Conservation (phyloP, 2,113 vertebrate genomes). For the Dasypus novemcinctus region DNA sequence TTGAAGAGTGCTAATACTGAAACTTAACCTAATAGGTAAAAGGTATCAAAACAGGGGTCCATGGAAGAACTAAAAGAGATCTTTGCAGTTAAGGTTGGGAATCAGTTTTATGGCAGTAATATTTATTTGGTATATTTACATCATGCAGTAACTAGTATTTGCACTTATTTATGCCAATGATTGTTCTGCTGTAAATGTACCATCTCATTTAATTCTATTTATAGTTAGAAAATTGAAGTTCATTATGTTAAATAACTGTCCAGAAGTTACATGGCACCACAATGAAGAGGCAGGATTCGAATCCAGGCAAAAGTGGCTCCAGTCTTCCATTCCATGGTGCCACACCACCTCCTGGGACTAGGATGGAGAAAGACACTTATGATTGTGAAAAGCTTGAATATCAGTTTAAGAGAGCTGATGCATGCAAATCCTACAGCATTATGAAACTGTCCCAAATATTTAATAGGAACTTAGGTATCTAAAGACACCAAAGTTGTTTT, state of each 20-base stretch:
- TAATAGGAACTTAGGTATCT: slow-evolving; percentile 42
- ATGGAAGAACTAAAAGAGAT: background rate
- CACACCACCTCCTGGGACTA: background rate
- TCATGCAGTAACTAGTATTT: background rate
- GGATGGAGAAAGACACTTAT: background rate
- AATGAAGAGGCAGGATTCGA: background rate
- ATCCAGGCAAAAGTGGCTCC: background rate
- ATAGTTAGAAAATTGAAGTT: background rate
- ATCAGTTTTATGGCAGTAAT: background rate
- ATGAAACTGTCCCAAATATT: slow-evolving; percentile 56
- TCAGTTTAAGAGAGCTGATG: background rate
- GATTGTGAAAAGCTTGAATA: background rate
- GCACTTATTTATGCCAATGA: background rate
- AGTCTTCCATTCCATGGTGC: background rate
- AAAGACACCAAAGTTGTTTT: slow-evolving; percentile 57
- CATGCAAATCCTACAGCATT: slow-evolving; percentile 12
- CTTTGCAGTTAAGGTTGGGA: background rate
- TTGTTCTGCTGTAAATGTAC: background rate
- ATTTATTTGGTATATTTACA: background rate
- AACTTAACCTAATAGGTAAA: background rate
- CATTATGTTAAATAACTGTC: background rate
- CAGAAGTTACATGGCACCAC: background rate
- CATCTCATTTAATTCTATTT: background rate
- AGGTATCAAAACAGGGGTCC: background rate
- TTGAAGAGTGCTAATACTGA: background rate